These are phyloP conservation scores for Latrodectus elegans DNA, from an alignment of 2,888 invertebrate species.

Conservation along the genomic window DNA sequence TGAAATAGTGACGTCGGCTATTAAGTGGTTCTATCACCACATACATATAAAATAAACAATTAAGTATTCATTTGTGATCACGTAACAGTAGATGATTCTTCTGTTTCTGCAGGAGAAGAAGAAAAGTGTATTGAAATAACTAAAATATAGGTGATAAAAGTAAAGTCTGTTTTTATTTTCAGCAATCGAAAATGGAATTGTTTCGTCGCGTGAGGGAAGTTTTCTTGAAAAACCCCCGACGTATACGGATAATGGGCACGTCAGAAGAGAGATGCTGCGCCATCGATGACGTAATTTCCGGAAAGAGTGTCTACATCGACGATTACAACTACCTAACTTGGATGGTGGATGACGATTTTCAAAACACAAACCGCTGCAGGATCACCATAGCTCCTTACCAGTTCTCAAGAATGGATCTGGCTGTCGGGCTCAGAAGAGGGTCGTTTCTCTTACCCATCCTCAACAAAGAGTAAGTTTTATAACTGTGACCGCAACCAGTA, in stretches of 20 bases:
- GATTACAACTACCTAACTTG: constrained; percentile 32
- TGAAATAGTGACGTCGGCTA: too few relatives aligned
- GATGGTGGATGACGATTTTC: constrained; percentile 43
- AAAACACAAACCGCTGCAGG: constrained; percentile 6
- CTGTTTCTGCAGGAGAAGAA: too few relatives aligned
- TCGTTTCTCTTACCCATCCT: constrained; percentile 31
- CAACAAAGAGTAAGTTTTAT: constrained; percentile 47
- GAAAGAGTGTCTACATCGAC: constrained; percentile 42
- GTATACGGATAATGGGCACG: not conserved
- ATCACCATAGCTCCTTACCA: constrained; percentile 35
- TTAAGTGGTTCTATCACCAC: too few relatives aligned
- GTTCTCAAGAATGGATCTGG: constrained; percentile 33
- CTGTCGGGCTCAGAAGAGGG: constrained; percentile 55
- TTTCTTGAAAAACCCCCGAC: constrained; percentile 15
- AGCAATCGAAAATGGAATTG: constrained; percentile 44
- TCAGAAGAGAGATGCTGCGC: constrained; percentile 15
- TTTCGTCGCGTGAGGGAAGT: constrained; percentile 13
- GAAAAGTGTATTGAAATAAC: too few relatives aligned
- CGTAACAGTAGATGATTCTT: too few relatives aligned
- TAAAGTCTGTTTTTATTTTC: not conserved
- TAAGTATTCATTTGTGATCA: too few relatives aligned
- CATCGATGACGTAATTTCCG: constrained; percentile 12
- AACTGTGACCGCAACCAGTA: not conserved
- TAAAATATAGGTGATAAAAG: too few relatives aligned
- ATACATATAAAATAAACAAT: too few relatives aligned